These are phyloP conservation scores for Diploptera punctata DNA, from an alignment of 2,888 invertebrate species.

Conservation along the genomic window DNA sequence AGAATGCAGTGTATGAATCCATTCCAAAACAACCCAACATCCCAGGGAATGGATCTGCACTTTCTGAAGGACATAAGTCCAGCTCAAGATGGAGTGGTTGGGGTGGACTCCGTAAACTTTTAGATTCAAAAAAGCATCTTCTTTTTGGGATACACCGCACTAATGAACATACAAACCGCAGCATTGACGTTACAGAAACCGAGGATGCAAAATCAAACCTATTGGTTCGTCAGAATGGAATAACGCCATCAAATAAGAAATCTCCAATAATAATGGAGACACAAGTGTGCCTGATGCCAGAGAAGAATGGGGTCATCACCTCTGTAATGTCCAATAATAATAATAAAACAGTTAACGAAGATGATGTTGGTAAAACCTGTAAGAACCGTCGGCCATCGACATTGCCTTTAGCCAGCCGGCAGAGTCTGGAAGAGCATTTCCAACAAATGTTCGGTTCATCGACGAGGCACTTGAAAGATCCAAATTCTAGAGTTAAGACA, in stretches of 20 bases:
- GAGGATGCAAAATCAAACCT: conserved; percentile 44
- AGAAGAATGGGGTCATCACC: conserved; percentile 50
- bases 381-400: conserved; percentile 53
- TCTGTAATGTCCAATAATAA: conserved; percentile 58
- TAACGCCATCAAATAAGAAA: conserved; percentile 29
- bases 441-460: conserved; percentile 67
- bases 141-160: conserved; percentile 30
- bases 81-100: conserved; percentile 48
- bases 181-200: conserved; percentile 15
- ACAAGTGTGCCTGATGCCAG: conserved; percentile 45
- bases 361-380: conserved; percentile 15
- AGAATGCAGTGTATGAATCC: conserved; percentile 69
- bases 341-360: conserved; percentile 46
- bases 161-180: background rate
- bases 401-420: conserved; percentile 55
- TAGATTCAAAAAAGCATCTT: conserved; percentile 48
- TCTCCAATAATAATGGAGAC: conserved; percentile 55
- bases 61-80: conserved; percentile 4
- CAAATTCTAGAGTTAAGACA: conserved; percentile 79
- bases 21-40: conserved; percentile 54
- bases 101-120: conserved; percentile 60
- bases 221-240: conserved; percentile 33
- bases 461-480: conserved; percentile 64
- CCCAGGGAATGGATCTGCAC: conserved; percentile 53
- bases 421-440: conserved; percentile 77